Base-by-base conservation (phyloP, 2,888 invertebrate species). In the Spilarctia lutea region DNA sequence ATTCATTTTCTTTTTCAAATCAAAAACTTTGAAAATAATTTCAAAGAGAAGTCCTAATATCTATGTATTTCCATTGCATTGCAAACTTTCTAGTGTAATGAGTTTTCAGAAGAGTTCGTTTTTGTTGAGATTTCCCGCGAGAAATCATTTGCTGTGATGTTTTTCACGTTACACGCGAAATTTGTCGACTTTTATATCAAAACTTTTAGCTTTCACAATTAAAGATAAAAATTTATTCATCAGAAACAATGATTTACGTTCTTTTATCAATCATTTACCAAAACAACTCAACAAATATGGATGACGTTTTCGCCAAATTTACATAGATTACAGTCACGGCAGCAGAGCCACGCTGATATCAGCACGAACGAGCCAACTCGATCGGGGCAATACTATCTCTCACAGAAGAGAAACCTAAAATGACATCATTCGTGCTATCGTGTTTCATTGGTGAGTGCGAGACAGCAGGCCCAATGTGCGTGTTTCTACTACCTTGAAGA, bases 51-150 rank as follows among this genome's bases (percentile, higher is more conserved):
- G 60, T 27, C 13, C 60, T 60, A 27, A 63, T 30, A 6, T 30
- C 30, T 30, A 30, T 18, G 30, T 65, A 20, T 68, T 74, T 56
- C 39, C 27, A 27, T 27, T 73, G 52, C 69, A 70, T 56, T 20
- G 39, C 27, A 71, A 70, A 74, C 66, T 74, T 74, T 74, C 66
- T 30, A 74, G 42, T n/a, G 65, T 74, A 67, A 74, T 74, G 74
- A 74, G 74, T 74, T 74, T 70, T 20, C 33, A 45, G 45, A 66
- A 66, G 52, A 39, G 30, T 52, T 48, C 52, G 48, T 74, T 48
- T 56, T n/a, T 65, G 65, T 68, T 65, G 66, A 74, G 69, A 74
- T 74, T 74, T 74, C 74, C 74, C 74, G 42, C 0, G 74, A 74
- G 74, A 60, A 74, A 74, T 74, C 66, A 66, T 52, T n/a, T 27